These are phyloP conservation scores for Furcifer pardalis DNA, from an alignment of 2,797 vertebrate genomes.

Conservation along the genomic window DNA sequence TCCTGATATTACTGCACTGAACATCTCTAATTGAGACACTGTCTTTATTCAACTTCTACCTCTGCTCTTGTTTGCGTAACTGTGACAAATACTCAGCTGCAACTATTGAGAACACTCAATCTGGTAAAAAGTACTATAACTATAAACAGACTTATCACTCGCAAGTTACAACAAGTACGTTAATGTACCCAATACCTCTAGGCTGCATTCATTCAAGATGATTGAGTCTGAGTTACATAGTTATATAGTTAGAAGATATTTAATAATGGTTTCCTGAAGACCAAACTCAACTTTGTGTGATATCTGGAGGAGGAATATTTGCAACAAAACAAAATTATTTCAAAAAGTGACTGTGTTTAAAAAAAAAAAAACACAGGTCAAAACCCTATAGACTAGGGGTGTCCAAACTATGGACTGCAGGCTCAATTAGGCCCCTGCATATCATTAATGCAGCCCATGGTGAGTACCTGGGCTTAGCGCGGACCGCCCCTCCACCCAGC, in stretches of 20 bases:
- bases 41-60: not conserved
- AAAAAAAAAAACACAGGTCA: not conserved
- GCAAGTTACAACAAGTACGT: slow-evolving; percentile 33
- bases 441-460: too few relatives aligned
- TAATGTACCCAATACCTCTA: slow-evolving; percentile 38
- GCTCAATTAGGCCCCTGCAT: too few relatives aligned
- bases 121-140: not conserved
- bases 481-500: too few relatives aligned
- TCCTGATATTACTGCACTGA: not conserved
- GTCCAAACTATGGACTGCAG: too few relatives aligned
- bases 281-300: not conserved
- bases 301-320: not conserved
- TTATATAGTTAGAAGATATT: not conserved
- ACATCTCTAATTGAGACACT: not conserved
- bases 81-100: not conserved
- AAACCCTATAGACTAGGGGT: too few relatives aligned
- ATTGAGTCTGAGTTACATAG: not conserved
- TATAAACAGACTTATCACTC: slow-evolving; percentile 16
- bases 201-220: not conserved
- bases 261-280: not conserved
- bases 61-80: not conserved
- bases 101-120: not conserved
- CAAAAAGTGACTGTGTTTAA: not conserved
- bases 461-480: too few relatives aligned
- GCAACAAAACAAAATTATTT: slow-evolving; percentile 4